These are phyloP conservation scores for chimpanzee (Pan troglodytes) DNA, from an alignment of 2,113 vertebrate genomes.

Conservation along the genomic window NHGRI_mPanTro3-v2.1_pri NC_086015.1:88412501-88413000, in stretches of 20 bases:
- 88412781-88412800: neutral
- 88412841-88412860: too few relatives aligned
- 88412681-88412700: neutral
- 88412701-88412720: neutral
- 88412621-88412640: neutral
- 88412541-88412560: neutral
- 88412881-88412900: too few relatives aligned
- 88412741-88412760: neutral
- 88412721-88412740: neutral
- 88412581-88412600: neutral
- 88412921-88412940: too few relatives aligned
- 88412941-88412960: too few relatives aligned
- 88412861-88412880: too few relatives aligned
- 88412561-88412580: neutral
- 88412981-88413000: too few relatives aligned
- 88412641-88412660: neutral
- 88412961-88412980: too few relatives aligned
- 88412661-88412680: neutral
- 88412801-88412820: too few relatives aligned
- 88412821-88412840: too few relatives aligned
- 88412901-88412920: too few relatives aligned
- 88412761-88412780: neutral
- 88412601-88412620: neutral
- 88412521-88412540: neutral
- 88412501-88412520: neutral